These are phyloP conservation scores for Bubo bubo DNA, from an alignment of 2,113 vertebrate species.

Conservation along the genomic window DNA sequence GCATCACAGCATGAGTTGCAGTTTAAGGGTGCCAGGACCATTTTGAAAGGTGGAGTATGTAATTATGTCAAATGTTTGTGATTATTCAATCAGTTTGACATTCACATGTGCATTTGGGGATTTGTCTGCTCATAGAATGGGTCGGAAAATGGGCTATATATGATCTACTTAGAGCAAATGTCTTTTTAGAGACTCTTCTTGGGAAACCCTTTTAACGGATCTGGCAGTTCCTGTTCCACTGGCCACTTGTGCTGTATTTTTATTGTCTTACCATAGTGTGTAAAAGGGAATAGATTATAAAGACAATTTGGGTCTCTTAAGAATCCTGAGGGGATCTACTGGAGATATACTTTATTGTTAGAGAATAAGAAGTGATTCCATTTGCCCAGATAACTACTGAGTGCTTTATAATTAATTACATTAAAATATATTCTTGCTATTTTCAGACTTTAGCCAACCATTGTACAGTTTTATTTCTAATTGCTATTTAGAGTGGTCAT, in stretches of 20 bases:
- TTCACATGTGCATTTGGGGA: conserved; percentile 1
- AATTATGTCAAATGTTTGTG: conserved; percentile 21
- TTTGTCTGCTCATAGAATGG: not conserved
- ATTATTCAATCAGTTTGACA: conserved; percentile 1
- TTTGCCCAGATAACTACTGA: not conserved
- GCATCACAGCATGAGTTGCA: not conserved
- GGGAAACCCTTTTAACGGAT: not conserved
- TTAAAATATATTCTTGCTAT: not conserved
- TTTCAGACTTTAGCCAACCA: not conserved
- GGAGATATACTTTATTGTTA: not conserved
- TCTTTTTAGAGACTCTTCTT: not conserved
- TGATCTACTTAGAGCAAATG: conserved; percentile 13
- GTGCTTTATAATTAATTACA: not conserved
- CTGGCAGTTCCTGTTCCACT: not conserved
- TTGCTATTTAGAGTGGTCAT: not conserved
- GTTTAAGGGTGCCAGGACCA: not conserved
- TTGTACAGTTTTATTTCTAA: not conserved
- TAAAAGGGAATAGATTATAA: not conserved
- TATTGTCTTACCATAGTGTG: not conserved
- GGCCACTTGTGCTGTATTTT: not conserved
- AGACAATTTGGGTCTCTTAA: not conserved
- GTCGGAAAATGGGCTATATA: conserved; percentile 5
- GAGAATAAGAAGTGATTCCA: not conserved
- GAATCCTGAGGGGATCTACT: not conserved
- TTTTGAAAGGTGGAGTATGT: conserved; percentile 18